Conservation (phyloP, 92 coral and sea anemone genomes). For the Diadumene lineata region DNA sequence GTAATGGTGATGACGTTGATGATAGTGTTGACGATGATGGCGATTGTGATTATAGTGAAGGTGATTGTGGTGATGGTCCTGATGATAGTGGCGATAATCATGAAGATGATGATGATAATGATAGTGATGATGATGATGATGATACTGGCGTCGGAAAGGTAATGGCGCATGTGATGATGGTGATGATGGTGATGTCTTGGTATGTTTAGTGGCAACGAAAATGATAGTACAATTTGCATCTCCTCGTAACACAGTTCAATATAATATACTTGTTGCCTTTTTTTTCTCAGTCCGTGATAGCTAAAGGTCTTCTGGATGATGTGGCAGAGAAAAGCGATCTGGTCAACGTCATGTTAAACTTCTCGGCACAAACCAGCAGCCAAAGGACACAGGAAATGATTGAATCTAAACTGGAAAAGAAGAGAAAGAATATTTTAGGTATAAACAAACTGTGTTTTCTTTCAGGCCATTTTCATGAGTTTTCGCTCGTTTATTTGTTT, state of each 20-base stretch:
- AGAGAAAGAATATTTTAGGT: conserved; percentile 95
- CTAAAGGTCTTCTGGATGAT: conserved; percentile 84
- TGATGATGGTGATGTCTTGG: background rate
- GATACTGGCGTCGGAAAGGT: background rate
- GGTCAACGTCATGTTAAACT: conserved; percentile 93
- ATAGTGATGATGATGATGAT: background rate
- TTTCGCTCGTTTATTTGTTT: no score
- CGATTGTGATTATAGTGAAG: background rate
- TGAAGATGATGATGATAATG: background rate
- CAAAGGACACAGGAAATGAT: conserved; percentile 98
- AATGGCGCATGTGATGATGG: background rate
- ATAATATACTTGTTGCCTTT: background rate
- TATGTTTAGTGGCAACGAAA: no score
- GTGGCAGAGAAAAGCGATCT: conserved; percentile 76
- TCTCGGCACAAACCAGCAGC: conserved; percentile 99
- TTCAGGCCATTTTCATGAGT: background rate
- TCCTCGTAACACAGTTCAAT: no score
- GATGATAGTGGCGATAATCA: background rate
- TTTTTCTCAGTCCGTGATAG: conserved; percentile 83
- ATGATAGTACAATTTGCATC: no score
- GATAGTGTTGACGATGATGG: background rate
- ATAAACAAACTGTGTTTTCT: conserved; percentile 7
- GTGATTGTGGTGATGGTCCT: background rate
- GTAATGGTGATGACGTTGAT: background rate
- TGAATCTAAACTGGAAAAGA: conserved; percentile 95